These are phyloP conservation scores for Neostethus bicornis DNA, from an alignment of 2,797 vertebrate species.

Conservation along the genomic window DNA sequence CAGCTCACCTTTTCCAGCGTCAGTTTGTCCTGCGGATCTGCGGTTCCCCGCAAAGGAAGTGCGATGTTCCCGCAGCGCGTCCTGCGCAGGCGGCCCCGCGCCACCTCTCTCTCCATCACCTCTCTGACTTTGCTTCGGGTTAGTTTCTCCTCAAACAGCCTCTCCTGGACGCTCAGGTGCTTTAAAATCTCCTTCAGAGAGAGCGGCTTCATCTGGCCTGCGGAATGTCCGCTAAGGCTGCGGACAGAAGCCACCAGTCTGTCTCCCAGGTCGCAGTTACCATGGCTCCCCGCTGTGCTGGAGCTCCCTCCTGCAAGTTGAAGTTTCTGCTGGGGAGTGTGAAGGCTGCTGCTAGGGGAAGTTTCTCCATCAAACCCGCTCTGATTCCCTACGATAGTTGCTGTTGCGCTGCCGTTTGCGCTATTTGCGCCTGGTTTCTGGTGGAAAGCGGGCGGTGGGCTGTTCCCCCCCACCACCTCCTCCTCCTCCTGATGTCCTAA, in stretches of 20 bases:
- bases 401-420: constrained; percentile 11
- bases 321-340: constrained; percentile 72
- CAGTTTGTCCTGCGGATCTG: constrained; percentile 70
- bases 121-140: constrained; percentile 86
- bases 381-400: constrained; percentile 36
- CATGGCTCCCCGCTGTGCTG: constrained; percentile 40
- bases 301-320: constrained; percentile 46
- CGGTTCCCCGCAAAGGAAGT: constrained; percentile 69
- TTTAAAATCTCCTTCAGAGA: constrained; percentile 84
- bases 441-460: constrained; percentile 35
- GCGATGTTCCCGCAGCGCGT: constrained; percentile 84
- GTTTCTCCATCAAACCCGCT: constrained; percentile 32
- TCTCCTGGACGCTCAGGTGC: constrained; percentile 81
- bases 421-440: constrained; percentile 27
- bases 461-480: constrained; percentile 40
- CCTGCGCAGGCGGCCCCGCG: constrained; percentile 81
- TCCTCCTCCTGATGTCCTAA: constrained; percentile 47
- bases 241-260: constrained; percentile 75
- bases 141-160: constrained; percentile 78
- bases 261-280: constrained; percentile 69
- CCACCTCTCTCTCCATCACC: constrained; percentile 84
- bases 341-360: constrained; percentile 33
- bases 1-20: constrained; percentile 72
- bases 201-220: constrained; percentile 77
- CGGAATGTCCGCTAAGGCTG: constrained; percentile 68